Percentiles rank a stretch among this genome's conserved stretches.
Evolutionary conservation across 2,888 invertebrate species (phyloP).

Genomic region (Archips xylosteana): DNA sequence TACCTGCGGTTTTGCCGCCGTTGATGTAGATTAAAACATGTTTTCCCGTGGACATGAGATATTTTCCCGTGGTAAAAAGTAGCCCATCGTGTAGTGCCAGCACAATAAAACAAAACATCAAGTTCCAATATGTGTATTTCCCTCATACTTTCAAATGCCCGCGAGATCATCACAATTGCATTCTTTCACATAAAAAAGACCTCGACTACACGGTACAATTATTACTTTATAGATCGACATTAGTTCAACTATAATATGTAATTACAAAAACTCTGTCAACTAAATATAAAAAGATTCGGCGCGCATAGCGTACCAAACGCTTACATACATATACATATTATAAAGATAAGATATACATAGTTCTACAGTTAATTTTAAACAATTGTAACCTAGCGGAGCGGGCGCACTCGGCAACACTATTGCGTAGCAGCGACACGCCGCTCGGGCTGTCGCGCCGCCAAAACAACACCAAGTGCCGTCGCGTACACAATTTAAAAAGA

Average conservation of each 20-base stretch:
- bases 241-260: constrained; percentile 75
- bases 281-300: constrained; percentile 77
- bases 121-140: constrained; percentile 83
- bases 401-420: constrained; percentile 44
- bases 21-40: no score
- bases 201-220: constrained; percentile 63
- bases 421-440: constrained; percentile 24
- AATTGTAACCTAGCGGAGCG: constrained; percentile 65
- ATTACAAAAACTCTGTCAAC: constrained; percentile 83
- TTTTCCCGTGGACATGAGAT: no score
- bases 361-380: constrained; percentile 79
- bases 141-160: constrained; percentile 72
- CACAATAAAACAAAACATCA: constrained; percentile 57
- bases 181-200: constrained; percentile 82
- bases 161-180: constrained; percentile 80
- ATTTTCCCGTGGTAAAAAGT: no score
- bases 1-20: no score
- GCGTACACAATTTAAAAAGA: constrained; percentile 58
- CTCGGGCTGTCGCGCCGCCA: constrained; percentile 43
- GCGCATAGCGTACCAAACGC: constrained; percentile 79
- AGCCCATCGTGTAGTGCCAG: no score
- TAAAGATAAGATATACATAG: constrained; percentile 73
- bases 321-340: constrained; percentile 78
- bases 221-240: constrained; percentile 75
- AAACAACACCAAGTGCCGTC: constrained; percentile 46